A percentile compares a stretch with the other conserved stretches of the same genome.
These are phyloP conservation scores for Scomber japonicus DNA, from an alignment of 2,113 vertebrate species.

Conservation along the genomic window DNA sequence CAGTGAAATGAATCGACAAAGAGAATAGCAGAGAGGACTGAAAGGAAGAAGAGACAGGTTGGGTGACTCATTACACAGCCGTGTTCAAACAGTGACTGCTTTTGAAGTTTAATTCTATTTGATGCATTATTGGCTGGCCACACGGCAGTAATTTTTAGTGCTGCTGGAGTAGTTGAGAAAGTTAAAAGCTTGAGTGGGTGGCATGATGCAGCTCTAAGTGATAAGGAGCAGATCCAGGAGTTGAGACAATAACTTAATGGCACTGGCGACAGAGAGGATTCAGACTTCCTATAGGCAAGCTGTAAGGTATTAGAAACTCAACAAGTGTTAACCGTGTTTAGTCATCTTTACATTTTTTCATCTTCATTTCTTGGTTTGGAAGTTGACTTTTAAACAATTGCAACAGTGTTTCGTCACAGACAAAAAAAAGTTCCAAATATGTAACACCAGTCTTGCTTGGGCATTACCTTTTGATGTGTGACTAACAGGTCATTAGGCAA, in stretches of 20 bases:
- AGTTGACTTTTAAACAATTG: not conserved
- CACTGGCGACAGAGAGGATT: not conserved
- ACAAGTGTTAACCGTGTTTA: too few relatives aligned
- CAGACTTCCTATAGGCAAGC: not conserved
- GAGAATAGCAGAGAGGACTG: slow-evolving; percentile 3
- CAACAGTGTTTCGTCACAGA: too few relatives aligned
- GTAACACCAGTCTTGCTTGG: too few relatives aligned
- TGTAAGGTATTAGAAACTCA: not conserved
- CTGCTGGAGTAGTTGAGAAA: not conserved
- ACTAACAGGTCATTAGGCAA: too few relatives aligned
- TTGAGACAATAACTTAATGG: slow-evolving; percentile 9
- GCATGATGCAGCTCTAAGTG: slow-evolving; percentile 4
- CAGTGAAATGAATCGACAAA: not conserved
- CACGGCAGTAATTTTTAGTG: slow-evolving; percentile 3
- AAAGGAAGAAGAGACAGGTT: not conserved
- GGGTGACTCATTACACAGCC: slow-evolving; percentile 2
- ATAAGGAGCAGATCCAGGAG: slow-evolving; percentile 1
- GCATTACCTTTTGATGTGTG: too few relatives aligned
- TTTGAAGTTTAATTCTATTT: slow-evolving; percentile 46
- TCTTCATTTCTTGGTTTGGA: not conserved
- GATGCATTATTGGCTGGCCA: slow-evolving; percentile 34
- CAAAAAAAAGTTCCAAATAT: not conserved
- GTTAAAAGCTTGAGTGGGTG: slow-evolving; percentile 7
- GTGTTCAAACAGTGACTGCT: slow-evolving; percentile 9
- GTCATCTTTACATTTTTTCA: too few relatives aligned